phyloP scores from a whole-genome alignment of 2,888 invertebrate species.

The Teinopalpus imperialis region DNA sequence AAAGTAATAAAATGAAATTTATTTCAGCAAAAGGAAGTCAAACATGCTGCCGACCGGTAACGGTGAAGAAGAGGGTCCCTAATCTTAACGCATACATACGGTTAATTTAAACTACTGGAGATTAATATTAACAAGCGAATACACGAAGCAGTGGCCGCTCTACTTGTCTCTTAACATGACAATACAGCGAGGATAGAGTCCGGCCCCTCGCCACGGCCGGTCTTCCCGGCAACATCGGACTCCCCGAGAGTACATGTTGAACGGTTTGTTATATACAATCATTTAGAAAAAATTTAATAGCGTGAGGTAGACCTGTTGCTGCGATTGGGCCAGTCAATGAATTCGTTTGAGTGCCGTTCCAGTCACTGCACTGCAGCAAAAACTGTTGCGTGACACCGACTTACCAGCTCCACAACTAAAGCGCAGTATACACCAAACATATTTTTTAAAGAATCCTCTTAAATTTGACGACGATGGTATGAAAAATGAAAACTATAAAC shows the following conservation, averaged over 20 bases:
- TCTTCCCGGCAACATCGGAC: conserved; percentile 77
- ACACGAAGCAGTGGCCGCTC: conserved; percentile 80
- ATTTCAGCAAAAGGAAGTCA: conserved; percentile 82
- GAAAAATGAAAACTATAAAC: too few relatives aligned
- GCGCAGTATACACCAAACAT: background rate
- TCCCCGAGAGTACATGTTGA: conserved; percentile 45
- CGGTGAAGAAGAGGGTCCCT: conserved; percentile 78
- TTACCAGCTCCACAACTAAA: background rate
- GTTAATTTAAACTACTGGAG: conserved; percentile 74
- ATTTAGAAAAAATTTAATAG: conserved; percentile 46
- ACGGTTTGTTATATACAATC: conserved; percentile 41
- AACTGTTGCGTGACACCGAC: conserved; percentile 43
- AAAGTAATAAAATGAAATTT: too few relatives aligned
- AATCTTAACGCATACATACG: conserved; percentile 82
- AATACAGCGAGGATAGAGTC: conserved; percentile 70
- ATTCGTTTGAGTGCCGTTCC: conserved; percentile 57
- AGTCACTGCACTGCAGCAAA: conserved; percentile 61
- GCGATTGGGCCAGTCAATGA: conserved; percentile 52
- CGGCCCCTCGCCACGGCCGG: conserved; percentile 79
- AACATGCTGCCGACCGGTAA: conserved; percentile 72
- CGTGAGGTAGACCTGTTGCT: conserved; percentile 53
- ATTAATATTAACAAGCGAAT: conserved; percentile 78
- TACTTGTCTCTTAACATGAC: conserved; percentile 55
- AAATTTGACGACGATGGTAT: too few relatives aligned
- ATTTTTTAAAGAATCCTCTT: too few relatives aligned